These are phyloP conservation scores for Pseudeuparius sepicola DNA, from an alignment of 2,888 invertebrate species.

Conservation along the genomic window DNA sequence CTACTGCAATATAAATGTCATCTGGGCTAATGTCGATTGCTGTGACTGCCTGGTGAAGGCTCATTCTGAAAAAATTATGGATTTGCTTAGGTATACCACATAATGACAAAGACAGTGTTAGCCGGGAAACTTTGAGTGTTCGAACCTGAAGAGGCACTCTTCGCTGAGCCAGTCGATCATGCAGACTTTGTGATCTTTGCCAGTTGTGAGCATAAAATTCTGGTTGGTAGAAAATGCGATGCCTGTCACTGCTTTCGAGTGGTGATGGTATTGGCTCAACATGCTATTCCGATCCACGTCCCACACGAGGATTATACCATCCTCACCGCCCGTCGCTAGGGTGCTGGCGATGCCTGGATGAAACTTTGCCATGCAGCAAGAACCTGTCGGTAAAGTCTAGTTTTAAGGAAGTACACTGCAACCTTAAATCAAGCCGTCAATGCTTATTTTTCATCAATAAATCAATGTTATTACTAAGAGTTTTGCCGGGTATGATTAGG, in stretches of 20 bases:
- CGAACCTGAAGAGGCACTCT: constrained; percentile 26
- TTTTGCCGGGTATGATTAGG: too few species aligned
- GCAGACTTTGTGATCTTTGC: constrained; percentile 31
- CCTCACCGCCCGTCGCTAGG: constrained; percentile 27
- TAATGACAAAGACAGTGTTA: too few species aligned
- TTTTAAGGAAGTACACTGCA: too few species aligned
- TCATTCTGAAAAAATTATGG: constrained; percentile 25
- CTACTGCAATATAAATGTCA: constrained; percentile 29
- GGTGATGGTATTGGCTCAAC: constrained; percentile 24
- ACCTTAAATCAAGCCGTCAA: too few species aligned
- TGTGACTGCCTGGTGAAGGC: constrained; percentile 29
- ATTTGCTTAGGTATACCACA: too few species aligned
- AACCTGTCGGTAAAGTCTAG: constrained; percentile 16
- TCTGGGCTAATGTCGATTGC: constrained; percentile 30
- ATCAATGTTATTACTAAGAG: too few species aligned
- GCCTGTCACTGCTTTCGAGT: constrained; percentile 27
- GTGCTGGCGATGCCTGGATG: constrained; percentile 26
- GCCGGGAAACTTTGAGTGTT: too few species aligned
- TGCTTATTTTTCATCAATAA: too few species aligned
- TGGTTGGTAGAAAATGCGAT: constrained; percentile 26
- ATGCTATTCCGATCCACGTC: constrained; percentile 24
- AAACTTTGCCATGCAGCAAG: constrained; percentile 23
- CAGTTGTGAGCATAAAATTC: constrained; percentile 29
- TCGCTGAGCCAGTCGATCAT: constrained; percentile 26
- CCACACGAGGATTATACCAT: constrained; percentile 29